These are phyloP conservation scores for Gymnoscopelus microlampas DNA, from an alignment of 2,797 vertebrate species.

Conservation along the genomic window DNA sequence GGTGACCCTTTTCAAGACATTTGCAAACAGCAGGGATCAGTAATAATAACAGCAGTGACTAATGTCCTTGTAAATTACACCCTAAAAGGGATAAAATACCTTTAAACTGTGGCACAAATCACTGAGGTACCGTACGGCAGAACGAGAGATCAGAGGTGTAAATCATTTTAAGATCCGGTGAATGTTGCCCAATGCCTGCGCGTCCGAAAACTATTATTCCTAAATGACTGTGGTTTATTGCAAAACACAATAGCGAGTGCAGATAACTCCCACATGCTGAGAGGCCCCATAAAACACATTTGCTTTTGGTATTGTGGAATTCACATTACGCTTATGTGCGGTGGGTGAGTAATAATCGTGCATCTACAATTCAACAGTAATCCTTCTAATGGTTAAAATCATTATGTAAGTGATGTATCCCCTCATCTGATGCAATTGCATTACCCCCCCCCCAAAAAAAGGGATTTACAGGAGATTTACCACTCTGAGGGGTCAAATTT, in stretches of 20 bases:
- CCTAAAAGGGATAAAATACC: conserved; percentile 37
- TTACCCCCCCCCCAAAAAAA: neutral
- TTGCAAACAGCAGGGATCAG: conserved; percentile 36
- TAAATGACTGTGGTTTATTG: neutral
- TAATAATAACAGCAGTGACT: conserved; percentile 42
- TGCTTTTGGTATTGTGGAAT: conserved; percentile 13
- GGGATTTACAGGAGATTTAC: conserved; percentile 25
- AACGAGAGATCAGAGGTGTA: conserved; percentile 29
- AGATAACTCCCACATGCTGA: conserved; percentile 1
- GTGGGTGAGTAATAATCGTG: conserved; percentile 32
- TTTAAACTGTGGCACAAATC: conserved; percentile 43
- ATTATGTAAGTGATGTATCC: conserved; percentile 34
- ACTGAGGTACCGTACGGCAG: conserved; percentile 19
- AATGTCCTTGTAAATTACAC: conserved; percentile 55
- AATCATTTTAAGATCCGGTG: conserved; percentile 12
- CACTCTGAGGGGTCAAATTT: conserved; percentile 32
- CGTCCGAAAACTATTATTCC: conserved; percentile 32
- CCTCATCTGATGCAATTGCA: conserved; percentile 13
- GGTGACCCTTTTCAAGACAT: conserved; percentile 25
- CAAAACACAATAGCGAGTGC: conserved; percentile 3
- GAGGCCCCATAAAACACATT: conserved; percentile 29
- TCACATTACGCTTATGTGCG: neutral
- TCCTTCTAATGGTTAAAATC: conserved; percentile 33
- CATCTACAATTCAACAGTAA: conserved; percentile 48
- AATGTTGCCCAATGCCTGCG: conserved; percentile 25